Percentiles rank a stretch among this genome's conserved stretches.
These are phyloP conservation scores for Garra rufa DNA, from an alignment of 2,113 vertebrate genomes.

Conservation along the genomic window DNA sequence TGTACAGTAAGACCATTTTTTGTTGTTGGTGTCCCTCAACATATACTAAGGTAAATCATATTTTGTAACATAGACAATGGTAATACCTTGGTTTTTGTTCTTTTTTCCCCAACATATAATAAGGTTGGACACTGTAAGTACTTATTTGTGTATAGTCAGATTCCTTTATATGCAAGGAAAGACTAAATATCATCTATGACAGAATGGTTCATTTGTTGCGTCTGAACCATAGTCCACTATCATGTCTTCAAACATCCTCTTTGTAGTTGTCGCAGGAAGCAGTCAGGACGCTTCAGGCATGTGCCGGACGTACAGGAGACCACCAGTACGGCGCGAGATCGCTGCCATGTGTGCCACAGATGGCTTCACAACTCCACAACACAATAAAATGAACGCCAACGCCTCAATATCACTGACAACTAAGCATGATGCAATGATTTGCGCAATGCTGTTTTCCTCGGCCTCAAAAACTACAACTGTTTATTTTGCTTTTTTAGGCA, in stretches of 20 bases:
- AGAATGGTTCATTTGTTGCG: not conserved
- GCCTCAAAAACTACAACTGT: not conserved
- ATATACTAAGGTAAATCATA: too few relatives aligned
- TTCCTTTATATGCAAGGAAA: not conserved
- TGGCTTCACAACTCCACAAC: constrained; percentile 9
- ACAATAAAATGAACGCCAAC: not conserved
- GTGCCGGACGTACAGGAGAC: constrained; percentile 21
- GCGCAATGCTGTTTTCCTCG: constrained; percentile 2
- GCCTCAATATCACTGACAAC: constrained; percentile 4
- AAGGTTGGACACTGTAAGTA: too few relatives aligned
- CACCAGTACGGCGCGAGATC: constrained; percentile 14
- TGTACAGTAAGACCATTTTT: too few relatives aligned
- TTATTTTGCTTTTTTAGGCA: constrained; percentile 35
- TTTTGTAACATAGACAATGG: not conserved
- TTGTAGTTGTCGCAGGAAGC: constrained; percentile 16
- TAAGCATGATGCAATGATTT: constrained; percentile 11
- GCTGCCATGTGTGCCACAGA: constrained; percentile 28
- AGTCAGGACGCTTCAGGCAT: constrained; percentile 16
- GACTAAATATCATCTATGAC: not conserved
- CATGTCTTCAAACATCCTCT: constrained; percentile 25
- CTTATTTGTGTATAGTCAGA: not conserved
- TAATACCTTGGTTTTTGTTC: not conserved
- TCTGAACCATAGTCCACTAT: not conserved
- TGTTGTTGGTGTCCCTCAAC: too few relatives aligned
- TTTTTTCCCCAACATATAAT: too few relatives aligned